Percentiles rank a stretch among this genome's conserved stretches.
These are phyloP conservation scores for Neodiprion pinetum DNA, from an alignment of 1,140 invertebrate species.

Conservation along the genomic window DNA sequence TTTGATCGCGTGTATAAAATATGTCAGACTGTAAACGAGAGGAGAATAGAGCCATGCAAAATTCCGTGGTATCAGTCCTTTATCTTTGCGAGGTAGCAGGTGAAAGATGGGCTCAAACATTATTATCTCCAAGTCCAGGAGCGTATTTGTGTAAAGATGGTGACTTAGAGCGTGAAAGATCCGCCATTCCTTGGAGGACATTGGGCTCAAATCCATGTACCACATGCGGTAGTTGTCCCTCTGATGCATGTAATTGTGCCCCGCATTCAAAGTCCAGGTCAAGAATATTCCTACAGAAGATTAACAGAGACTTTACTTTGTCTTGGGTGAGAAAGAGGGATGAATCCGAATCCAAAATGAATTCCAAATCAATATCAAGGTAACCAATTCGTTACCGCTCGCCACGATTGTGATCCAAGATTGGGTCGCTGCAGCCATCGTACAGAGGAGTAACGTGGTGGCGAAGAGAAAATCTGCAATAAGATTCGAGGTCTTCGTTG, in stretches of 20 bases:
- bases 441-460: conserved; percentile 59
- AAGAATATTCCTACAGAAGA: conserved; percentile 60
- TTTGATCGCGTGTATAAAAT: conserved; percentile 53
- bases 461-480: conserved; percentile 64
- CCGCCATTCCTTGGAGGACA: conserved; percentile 76
- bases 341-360: no score
- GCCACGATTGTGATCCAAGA: conserved; percentile 35
- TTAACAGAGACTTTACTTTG: conserved; percentile 36
- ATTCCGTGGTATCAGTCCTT: conserved; percentile 56
- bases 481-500: conserved; percentile 57
- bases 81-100: conserved; percentile 68
- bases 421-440: conserved; percentile 59
- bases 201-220: conserved; percentile 73
- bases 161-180: conserved; percentile 81
- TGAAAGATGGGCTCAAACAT: conserved; percentile 73
- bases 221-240: conserved; percentile 84
- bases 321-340: no score
- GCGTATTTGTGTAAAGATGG: conserved; percentile 82
- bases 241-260: conserved; percentile 86
- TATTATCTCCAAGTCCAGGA: conserved; percentile 78
- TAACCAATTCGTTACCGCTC: background rate
- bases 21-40: conserved; percentile 58
- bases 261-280: conserved; percentile 64
- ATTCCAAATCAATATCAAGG: no score
- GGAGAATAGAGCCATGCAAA: conserved; percentile 61